A percentile compares a stretch with the other conserved stretches of the same genome.
Conservation (phyloP, 2,797 vertebrate species). For the Eremophila alpestris region DNA sequence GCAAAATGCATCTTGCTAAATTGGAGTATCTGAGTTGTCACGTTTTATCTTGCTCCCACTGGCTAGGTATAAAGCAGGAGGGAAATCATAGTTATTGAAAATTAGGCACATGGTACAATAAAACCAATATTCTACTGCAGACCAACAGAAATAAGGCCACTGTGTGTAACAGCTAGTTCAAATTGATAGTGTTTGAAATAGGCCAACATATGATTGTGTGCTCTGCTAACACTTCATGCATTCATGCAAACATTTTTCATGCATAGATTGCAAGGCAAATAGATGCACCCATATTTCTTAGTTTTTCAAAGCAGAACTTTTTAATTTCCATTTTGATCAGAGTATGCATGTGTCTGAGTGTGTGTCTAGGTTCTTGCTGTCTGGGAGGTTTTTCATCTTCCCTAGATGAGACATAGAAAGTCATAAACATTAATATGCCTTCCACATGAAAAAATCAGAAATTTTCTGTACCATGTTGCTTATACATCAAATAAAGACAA, state of each 20-base stretch:
- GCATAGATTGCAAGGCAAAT: neutral
- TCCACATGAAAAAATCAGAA: neutral
- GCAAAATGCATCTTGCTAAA: conserved; percentile 73
- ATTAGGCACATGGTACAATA: neutral
- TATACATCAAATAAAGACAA: neutral
- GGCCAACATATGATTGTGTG: neutral
- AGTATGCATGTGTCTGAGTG: neutral
- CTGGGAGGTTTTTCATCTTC: neutral
- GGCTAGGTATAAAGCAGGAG: conserved; percentile 6
- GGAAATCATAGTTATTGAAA: conserved; percentile 20
- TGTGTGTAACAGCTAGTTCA: neutral
- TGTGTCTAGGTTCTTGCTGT: rapidly evolving
- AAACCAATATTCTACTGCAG: neutral
- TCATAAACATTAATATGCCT: neutral
- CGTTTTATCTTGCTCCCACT: conserved; percentile 29
- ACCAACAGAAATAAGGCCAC: neutral
- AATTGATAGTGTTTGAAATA: neutral
- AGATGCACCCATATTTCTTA: neutral
- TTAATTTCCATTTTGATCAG: conserved; percentile 32
- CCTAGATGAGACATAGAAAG: neutral
- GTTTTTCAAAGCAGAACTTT: conserved; percentile 8
- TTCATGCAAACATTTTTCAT: conserved; percentile 1
- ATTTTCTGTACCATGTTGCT: neutral
- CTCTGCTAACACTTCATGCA: neutral
- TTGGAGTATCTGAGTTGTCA: conserved; percentile 47